Base-by-base conservation (phyloP, 2,797 vertebrate genomes). In the Ctenopoma multispine region DNA sequence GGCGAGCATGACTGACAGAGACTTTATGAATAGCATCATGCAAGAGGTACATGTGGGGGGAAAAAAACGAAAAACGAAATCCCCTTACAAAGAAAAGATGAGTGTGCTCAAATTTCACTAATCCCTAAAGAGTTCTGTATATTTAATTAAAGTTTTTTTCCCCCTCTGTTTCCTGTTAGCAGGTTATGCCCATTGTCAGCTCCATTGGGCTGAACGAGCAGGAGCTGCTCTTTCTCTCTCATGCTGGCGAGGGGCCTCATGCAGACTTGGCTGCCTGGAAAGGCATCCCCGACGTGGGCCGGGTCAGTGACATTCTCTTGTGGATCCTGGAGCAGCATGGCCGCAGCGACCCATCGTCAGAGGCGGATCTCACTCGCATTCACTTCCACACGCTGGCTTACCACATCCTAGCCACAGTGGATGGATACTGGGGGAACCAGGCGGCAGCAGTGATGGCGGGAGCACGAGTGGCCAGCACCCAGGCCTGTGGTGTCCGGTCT, bases 321-420 rank as follows among this genome's bases (percentile, higher is more conserved):
- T 99, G 98, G 98, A 82, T 99, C 82, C 87, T 99, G 80, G 95
- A 96, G 85, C 89, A 93, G 76, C 93, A 97, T 0, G 97, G 96
- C 41, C 93, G 86, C 75, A 91, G 72, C 0, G 84, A 93, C 0
- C 80, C 80, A 0, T 86, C 77, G 1, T 93, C 92, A 0, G 93
- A 95, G 14, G 96, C 96, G 0, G 95, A 96, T 53, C 95, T 99
- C 29, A 99, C 96, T 0, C 95, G 98, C 15, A 93, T 99, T 81
- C 98, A 99, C 86, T 99, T 99, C 90, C 98, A 99, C 93, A 99
- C 98, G 0, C 91, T 99, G 87, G 96, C 96, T 46, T 99, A 98
- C 76, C 98, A 99, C 79, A 90, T 99, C 79, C 90, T 99, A 20
- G 98, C 78, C 4, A 98, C 97, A 0, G 96, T 98, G 85, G 96